phyloP scores from a whole-genome alignment of 2,797 vertebrate species.

The Glossophaga mutica region DNA sequence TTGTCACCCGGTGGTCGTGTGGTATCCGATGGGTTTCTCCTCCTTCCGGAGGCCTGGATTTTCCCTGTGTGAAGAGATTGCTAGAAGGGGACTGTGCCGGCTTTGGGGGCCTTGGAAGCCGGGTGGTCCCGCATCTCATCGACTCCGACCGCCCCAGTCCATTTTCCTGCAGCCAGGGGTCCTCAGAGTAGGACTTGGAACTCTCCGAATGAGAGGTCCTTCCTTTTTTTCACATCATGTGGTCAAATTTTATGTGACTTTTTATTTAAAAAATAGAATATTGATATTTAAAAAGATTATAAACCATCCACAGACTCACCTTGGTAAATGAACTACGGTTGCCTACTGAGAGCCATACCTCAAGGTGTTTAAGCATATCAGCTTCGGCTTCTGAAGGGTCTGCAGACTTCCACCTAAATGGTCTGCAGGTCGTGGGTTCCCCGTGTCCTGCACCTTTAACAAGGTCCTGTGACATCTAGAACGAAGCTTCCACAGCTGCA shows the following conservation, averaged over 20 bases:
- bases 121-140: background rate
- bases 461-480: background rate
- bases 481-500: background rate
- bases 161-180: background rate
- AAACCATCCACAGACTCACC: background rate
- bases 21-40: accelerated
- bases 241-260: background rate
- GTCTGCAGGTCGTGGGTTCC: background rate
- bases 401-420: background rate
- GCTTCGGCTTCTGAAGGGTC: background rate
- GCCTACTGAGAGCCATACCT: background rate
- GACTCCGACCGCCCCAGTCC: too few species aligned
- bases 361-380: background rate
- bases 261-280: background rate
- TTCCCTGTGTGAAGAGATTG: background rate
- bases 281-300: background rate
- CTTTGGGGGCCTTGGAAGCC: background rate
- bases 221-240: background rate
- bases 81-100: background rate
- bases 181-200: background rate
- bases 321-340: background rate
- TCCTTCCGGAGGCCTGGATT: background rate
- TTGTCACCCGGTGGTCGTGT: background rate
- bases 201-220: background rate
- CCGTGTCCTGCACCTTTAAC: background rate